phyloP scores from a whole-genome alignment of 2,888 invertebrate genomes.

The Cinara cedri region DNA sequence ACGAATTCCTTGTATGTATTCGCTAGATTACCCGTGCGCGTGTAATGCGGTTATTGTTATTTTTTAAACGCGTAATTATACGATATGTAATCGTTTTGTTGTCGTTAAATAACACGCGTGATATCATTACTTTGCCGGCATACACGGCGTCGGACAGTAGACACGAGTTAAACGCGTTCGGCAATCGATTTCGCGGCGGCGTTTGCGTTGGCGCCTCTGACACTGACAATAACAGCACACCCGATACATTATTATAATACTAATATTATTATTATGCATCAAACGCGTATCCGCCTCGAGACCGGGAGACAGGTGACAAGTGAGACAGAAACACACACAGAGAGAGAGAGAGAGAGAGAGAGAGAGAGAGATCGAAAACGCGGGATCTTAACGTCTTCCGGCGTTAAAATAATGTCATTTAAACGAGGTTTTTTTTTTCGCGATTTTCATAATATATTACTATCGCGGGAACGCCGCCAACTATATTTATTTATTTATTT shows the following conservation, averaged over 20 bases:
- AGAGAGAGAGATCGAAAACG: neutral
- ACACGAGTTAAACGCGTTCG: neutral
- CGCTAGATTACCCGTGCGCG: no score
- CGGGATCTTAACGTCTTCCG: no score
- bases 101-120: neutral
- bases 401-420: no score
- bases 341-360: neutral
- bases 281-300: no score
- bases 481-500: no score
- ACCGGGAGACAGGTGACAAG: no score
- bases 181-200: neutral
- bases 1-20: no score
- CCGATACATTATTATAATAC: neutral
- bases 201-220: neutral
- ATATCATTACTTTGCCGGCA: neutral
- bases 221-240: neutral
- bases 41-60: neutral
- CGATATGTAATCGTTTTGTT: neutral
- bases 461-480: no score
- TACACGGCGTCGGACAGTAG: neutral
- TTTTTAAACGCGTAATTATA: constrained; percentile 7
- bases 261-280: no score
- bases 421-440: no score
- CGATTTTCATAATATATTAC: no score
- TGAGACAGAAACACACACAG: neutral